Percentiles rank a stretch among this genome's conserved stretches.
phyloP scores from a whole-genome alignment of 2,797 vertebrate genomes.

The Emydoidea blandingii region DNA sequence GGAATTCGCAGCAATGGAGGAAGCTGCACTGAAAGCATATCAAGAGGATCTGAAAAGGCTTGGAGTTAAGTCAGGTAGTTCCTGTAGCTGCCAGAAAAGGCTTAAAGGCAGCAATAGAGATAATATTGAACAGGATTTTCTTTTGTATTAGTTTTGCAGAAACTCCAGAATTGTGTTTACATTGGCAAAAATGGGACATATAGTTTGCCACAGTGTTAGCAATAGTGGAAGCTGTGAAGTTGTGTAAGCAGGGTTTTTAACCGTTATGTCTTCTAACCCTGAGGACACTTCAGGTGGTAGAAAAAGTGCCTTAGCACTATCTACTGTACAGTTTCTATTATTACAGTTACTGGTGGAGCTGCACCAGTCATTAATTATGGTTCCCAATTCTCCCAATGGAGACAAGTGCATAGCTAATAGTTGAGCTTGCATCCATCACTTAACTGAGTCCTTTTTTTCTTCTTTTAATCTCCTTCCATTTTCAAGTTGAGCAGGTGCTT shows the following conservation, averaged over 20 bases:
- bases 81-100: conserved; percentile 23
- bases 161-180: not conserved
- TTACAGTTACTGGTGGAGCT: not conserved
- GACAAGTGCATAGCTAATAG: not conserved
- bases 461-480: not conserved
- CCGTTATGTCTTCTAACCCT: fast-evolving
- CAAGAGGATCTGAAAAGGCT: conserved; percentile 95
- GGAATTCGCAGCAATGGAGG: conserved; percentile 96
- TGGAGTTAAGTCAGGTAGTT: conserved; percentile 83
- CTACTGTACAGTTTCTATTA: not conserved
- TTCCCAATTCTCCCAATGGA: not conserved
- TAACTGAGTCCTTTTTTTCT: not conserved
- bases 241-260: not conserved
- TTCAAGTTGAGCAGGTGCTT: not conserved
- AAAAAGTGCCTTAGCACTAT: not conserved
- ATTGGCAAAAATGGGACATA: fast-evolving
- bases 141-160: not conserved
- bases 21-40: conserved; percentile 93
- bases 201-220: not conserved
- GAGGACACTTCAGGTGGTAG: not conserved
- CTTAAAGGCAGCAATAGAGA: conserved; percentile 61
- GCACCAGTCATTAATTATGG: not conserved
- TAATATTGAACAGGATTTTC: conserved; percentile 34
- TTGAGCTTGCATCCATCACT: not conserved
- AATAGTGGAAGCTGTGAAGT: not conserved